Base-by-base conservation (phyloP, 2,113 vertebrate genomes). In the Amphiprion percula region DNA sequence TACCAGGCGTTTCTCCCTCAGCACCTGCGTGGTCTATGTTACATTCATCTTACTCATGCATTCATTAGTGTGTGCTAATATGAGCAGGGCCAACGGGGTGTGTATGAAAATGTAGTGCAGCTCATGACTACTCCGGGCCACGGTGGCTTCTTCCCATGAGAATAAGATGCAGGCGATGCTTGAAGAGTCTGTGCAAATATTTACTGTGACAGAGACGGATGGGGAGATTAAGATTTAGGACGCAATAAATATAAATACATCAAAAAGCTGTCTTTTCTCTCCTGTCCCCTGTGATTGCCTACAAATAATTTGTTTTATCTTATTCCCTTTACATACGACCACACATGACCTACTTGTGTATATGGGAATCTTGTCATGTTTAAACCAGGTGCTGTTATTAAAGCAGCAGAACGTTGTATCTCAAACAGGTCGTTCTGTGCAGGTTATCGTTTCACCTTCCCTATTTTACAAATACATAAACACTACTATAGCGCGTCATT, bases 1-100 rank as follows among this genome's bases (percentile, higher is more conserved):
- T 30, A 44, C 39, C 62, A 8, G 60, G 44, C 9, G 24, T 81
- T 71, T 77, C 44, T 82, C 77, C 68, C 65, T 2, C 16, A 55
- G 74, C 64, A 88, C 82, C 87, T 83, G 70, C 49, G 64, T 26
- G 71, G 70, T 76, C 74, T 69, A 44, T 53, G 71, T 65, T 80
- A 65, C 74, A 79, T 78, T 62, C 56, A 69, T 80, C 84, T 70
- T 56, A 53, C 74, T 88, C 73, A 24, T 46, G 58, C 55, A 74
- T 61, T 88, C 80, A 88, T 90, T 80, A 81, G 71, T 61, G 59
- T 58, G 69, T 33, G 74, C 81, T 88, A 87, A 85, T 88, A 67
- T 26, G 69, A 28, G 6, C 79, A 41, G 47, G 24, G 58, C 68
- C 83, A 87, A 89, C 79, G 74, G 80, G 26, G 61, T 52, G 67